Conservation (phyloP, 2,113 vertebrate genomes). For the Crypturellus undulatus region DNA sequence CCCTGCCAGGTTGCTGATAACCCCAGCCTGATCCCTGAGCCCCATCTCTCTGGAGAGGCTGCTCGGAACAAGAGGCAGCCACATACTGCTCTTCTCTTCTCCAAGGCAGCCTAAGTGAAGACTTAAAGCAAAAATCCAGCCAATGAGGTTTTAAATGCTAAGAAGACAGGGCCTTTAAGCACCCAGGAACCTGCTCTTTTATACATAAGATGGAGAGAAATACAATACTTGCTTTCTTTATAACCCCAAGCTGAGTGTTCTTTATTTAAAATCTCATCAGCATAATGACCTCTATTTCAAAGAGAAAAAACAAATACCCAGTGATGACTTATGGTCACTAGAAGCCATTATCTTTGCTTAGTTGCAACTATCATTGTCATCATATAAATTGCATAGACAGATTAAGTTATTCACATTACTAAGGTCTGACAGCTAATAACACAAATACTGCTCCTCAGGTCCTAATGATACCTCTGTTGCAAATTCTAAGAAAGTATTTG, state of each 20-base stretch:
- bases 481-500: background rate
- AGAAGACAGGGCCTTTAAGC: background rate
- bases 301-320: background rate
- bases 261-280: constrained; percentile 18
- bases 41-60: background rate
- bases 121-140: background rate
- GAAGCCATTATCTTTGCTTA: background rate
- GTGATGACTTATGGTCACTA: background rate
- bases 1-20: background rate
- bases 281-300: background rate
- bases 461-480: background rate
- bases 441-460: background rate
- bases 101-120: background rate
- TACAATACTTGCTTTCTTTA: background rate
- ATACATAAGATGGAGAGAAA: background rate
- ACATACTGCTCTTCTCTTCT: background rate
- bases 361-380: background rate
- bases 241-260: background rate
- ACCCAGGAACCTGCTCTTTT: background rate
- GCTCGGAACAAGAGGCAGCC: background rate
- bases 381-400: background rate
- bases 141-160: background rate
- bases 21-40: background rate
- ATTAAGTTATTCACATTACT: background rate
- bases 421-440: background rate